A percentile compares a stretch with the other conserved stretches of the same genome.
These are phyloP conservation scores for Rhipidura dahli DNA, from an alignment of 2,113 vertebrate species.

Conservation along the genomic window DNA sequence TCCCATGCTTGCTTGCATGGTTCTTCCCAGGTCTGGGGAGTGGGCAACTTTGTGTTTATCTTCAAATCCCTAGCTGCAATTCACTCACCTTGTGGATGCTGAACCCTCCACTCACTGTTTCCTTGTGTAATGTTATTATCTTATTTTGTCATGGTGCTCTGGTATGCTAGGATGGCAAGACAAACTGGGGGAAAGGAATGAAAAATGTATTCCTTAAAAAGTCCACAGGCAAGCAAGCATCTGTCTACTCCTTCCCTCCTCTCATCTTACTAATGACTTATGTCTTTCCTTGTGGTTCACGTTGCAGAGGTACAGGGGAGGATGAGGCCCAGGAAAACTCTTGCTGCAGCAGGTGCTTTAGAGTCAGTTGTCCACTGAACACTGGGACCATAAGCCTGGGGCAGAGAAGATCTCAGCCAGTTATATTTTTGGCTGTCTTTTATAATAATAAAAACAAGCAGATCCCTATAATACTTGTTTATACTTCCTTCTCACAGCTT, in stretches of 20 bases:
- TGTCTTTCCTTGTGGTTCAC: neutral
- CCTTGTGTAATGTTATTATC: neutral
- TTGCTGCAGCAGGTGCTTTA: neutral
- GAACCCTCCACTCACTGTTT: rapidly evolving
- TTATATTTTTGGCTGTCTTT: neutral
- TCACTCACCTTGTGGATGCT: neutral
- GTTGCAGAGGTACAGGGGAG: rapidly evolving
- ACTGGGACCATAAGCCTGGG: neutral
- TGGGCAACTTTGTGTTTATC: neutral
- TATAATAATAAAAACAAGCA: neutral
- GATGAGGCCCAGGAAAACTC: neutral
- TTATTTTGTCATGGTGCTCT: neutral
- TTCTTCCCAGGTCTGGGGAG: neutral
- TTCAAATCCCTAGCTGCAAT: neutral
- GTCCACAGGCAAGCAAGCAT: neutral
- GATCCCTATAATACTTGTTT: neutral
- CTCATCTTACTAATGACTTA: neutral
- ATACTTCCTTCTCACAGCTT: neutral
- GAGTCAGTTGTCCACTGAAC: neutral
- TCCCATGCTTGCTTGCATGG: rapidly evolving
- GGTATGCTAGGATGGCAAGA: neutral
- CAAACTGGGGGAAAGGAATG: neutral
- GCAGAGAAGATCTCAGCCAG: neutral
- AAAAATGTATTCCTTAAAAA: neutral
- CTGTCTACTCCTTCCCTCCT: neutral